Evolutionary conservation across 2,888 invertebrate genomes (phyloP), one percentile per base, ranked within the genome.

Genomic region (Thymelicus lineola): DNA sequence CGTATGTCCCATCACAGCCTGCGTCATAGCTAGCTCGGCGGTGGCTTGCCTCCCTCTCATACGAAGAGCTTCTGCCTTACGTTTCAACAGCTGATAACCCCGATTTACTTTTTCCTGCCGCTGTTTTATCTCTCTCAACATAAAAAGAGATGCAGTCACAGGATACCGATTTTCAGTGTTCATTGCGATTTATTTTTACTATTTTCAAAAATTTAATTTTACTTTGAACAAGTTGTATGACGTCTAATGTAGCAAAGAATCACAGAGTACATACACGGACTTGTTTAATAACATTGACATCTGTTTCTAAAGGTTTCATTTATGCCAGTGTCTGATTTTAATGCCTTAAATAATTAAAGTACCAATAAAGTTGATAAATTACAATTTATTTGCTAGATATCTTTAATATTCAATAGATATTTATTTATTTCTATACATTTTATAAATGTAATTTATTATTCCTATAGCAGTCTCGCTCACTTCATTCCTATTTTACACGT

Each of bases 51-150:
- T 80, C 0, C 91, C 91, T 17, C 80, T 80, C 9, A 87, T 74
- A 14, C 91, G 83, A 0, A 93, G 79, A 0, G 91, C 93, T 73
- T 93, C 93, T 0, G 89, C 83, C 76, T 92, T 91, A 2, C 90
- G 80, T 69, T 86, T 88, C 55, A 93, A 75, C 1, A 93, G 81
- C 60, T 90, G 89, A 73, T 88, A 87, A 0, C 93, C 93, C 0
- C 89, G 83, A 53, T 83, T 82, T 0, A 93, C 92, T 64, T 87
- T 86, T 72, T 89, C 90, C 65, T 90, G 91, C 0, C 91, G 86
- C 20, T 82, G 86, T 71, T 92, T 93, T 59, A 92, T 91, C 76
- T 93, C 93, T 72, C 89, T 85, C 9, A 93, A 72, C 92, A 92
- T 92, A 72, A 87, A 93, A 6, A 91, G 79, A 0, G 93, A 93